Evolutionary conservation across 2,888 invertebrate species (phyloP), one percentile per base, ranked within the genome.

Genomic region (Cataglyphis albicans): DNA sequence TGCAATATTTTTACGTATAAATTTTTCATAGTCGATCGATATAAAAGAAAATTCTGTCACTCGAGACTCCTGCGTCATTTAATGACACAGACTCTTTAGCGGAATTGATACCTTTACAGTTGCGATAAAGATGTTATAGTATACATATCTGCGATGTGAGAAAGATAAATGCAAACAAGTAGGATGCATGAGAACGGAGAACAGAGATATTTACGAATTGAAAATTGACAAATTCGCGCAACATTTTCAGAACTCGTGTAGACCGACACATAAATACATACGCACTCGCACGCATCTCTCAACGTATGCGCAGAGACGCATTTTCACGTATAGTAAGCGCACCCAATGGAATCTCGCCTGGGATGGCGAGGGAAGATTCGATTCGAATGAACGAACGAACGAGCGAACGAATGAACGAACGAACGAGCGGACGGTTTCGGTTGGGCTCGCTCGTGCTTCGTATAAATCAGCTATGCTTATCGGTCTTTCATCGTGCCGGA

Each of bases 401-500:
- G 91, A 83, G 87, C 91, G 89, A 90, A 92, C 90, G 90, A 41
- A 10, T 7, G 91, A 91, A 91, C 86, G 87, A 91, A 91, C 91
- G 91, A 82, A 87, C 91, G 88, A 89, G 78, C 89, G 89, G 90
- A 92, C 91, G 90, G 88, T 87, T 90, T 88, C 86, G 90, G 88
- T 89, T 88, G 91, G 91, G 91, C 88, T 85, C 88, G 90, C 90
- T 91, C 91, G 92, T 91, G 91, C 91, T 92, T 91, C 91, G 91
- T 94, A 94, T 93, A 94, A 94, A 94, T 94, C 94, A 94, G 94
- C 94, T 93, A 93, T 94, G 94, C 94, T 94, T 94, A 94, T 94
- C 94, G 94, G 93, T 93, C 94, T 94, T 94, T 94, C 94, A 94
- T 94, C 94, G 92, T 92, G 90, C 92, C 91, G 93, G 93, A 94